Evolutionary conservation across 2,797 vertebrate species (phyloP).

Genomic region (Spinibarbus caldwelli): DNA sequence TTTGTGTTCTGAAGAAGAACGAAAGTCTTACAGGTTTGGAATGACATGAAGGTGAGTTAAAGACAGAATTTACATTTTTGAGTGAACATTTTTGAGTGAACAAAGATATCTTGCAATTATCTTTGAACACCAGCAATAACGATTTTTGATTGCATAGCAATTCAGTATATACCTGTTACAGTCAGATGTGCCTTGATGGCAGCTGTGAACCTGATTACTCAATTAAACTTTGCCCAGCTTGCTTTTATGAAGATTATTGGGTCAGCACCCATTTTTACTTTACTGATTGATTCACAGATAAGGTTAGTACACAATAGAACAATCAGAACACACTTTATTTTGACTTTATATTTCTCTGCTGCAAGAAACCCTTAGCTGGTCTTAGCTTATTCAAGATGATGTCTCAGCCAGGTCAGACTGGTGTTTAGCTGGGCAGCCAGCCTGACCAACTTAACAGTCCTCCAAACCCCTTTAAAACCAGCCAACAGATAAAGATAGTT

Average conservation of each 20-base stretch:
- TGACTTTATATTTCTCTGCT: background rate
- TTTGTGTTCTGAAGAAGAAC: no score
- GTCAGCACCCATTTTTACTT: background rate
- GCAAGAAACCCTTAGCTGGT: no score
- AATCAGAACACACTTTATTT: background rate
- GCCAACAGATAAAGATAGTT: background rate
- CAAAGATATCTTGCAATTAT: background rate
- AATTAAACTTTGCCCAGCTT: background rate
- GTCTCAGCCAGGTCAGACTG: no score
- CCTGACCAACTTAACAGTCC: no score
- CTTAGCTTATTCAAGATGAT: no score
- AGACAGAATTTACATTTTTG: no score
- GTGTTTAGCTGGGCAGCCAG: no score
- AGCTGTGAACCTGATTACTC: background rate
- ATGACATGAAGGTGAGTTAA: no score
- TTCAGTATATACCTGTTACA: background rate
- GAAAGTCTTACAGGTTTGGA: no score
- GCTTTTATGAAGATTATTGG: background rate
- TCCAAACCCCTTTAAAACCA: no score
- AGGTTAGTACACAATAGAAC: background rate
- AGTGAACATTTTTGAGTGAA: no score
- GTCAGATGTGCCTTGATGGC: background rate
- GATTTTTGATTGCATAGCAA: background rate
- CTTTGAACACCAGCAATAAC: background rate
- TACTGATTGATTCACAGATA: background rate